phyloP scores from a whole-genome alignment of 92 coral and sea anemone species.

The Chrysogorgia sp. region DNA sequence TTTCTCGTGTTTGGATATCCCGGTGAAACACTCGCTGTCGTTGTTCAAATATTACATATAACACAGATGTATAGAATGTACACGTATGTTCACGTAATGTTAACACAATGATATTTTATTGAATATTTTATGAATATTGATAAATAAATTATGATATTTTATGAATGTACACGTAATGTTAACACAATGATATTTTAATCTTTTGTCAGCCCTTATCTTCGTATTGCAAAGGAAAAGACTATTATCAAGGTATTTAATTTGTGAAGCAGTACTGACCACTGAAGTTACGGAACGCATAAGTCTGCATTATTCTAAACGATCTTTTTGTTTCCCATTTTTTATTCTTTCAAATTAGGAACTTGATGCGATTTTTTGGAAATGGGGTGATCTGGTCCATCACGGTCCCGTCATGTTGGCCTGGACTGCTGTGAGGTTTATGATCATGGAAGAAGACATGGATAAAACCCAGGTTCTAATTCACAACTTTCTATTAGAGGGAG shows the following conservation, averaged over 20 bases:
- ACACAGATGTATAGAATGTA: too few species aligned
- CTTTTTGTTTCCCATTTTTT: background rate
- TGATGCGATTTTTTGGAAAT: constrained; percentile 73
- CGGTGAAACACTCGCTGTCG: too few species aligned
- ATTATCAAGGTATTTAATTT: constrained; percentile 59
- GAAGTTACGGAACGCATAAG: background rate
- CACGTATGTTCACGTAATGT: too few species aligned
- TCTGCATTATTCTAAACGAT: background rate
- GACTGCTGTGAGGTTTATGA: constrained; percentile 91
- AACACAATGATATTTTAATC: too few species aligned
- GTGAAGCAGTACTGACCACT: background rate
- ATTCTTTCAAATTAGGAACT: constrained; percentile 53
- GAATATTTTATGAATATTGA: too few species aligned
- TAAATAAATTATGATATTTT: too few species aligned
- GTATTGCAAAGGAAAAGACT: constrained; percentile 59
- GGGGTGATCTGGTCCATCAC: constrained; percentile 91
- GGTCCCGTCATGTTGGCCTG: constrained; percentile 98
- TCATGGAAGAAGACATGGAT: constrained; percentile 75
- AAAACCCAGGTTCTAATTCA: constrained; percentile 3
- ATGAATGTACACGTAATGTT: too few species aligned
- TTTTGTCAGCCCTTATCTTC: background rate
- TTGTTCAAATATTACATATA: too few species aligned
- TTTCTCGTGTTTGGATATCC: too few species aligned
- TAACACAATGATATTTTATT: too few species aligned
- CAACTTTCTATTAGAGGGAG: too few species aligned